Conservation (phyloP, 2,113 vertebrate species). For the Hystrix brachyura region DNA sequence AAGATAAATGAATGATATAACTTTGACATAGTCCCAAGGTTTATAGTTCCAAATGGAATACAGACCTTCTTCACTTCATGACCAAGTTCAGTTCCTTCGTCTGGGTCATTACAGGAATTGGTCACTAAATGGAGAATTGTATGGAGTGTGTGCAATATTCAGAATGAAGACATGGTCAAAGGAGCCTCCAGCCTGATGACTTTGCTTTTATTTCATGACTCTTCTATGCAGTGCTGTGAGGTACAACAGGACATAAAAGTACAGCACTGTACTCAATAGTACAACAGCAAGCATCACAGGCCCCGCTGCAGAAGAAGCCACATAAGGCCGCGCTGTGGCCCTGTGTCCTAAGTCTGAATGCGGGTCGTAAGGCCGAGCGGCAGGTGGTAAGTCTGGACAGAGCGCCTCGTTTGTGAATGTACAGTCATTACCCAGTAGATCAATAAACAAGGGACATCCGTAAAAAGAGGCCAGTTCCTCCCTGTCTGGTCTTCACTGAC, state of each 20-base stretch:
- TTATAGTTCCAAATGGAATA: neutral
- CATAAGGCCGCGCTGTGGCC: neutral
- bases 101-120: neutral
- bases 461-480: neutral
- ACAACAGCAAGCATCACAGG: neutral
- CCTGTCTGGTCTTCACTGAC: neutral
- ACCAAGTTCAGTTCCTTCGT: neutral
- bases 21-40: neutral
- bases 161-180: neutral
- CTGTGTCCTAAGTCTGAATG: neutral
- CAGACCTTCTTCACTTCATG: neutral
- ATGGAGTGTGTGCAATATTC: neutral
- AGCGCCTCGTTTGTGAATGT: neutral
- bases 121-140: neutral
- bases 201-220: neutral
- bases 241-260: neutral
- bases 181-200: neutral
- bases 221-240: neutral
- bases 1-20: neutral
- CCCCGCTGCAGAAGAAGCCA: neutral
- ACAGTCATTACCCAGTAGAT: neutral
- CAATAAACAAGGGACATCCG: neutral
- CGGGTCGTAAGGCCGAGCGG: neutral
- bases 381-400: neutral
- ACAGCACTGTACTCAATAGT: fast-evolving